Evolutionary conservation across 2,797 vertebrate species (phyloP), one percentile per base, ranked within the genome.

Genomic region (Gallirallus australis): DNA sequence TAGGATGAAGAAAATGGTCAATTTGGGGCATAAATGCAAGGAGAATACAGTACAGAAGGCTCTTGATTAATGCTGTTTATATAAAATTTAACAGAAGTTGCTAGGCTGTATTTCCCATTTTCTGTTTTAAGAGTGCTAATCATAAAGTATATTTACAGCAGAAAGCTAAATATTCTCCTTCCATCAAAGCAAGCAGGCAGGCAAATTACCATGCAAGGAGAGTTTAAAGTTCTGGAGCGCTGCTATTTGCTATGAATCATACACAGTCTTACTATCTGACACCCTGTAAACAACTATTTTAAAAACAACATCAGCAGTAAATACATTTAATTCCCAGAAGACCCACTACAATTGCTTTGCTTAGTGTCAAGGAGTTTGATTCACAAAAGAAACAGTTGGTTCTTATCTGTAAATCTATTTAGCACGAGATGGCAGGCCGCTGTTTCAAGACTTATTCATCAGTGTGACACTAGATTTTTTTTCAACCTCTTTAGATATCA

Each of bases 201-300:
- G 33, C 4, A 75, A 93, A 92, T 89, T 88, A 94, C 64, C 75
- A 72, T 64, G 56, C 89, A 94, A 86, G 53, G 27, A 82, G 48
- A 90, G 35, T 78, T 79, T 80, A 71, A 96, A 94, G 82, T 80
- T 86, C 82, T 72, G 63, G 25, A 9, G 4, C 63, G 69, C 0
- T 17, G 78, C 75, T 94, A 59, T 94, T 94, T 94, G 66, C 66
- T 80, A 85, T 94, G 82, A 96, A 91, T 95, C 88, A 88, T 92
- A 79, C 54, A 71, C 33, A 63, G 60, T 76, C 82, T 28, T 92
- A 95, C 33, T 94, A 86, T 33, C 53, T 80, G 86, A 91, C 8
- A 2, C 25, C 48, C 63, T 78, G 68, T 93, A 97, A 97, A 94
- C 89, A 96, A 82, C 60, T 48, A 56, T 89, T 96, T 92, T 92